Percentiles rank a stretch among this genome's conserved stretches.
phyloP scores from a whole-genome alignment of 1,140 invertebrate genomes.

The Bombus consobrinus region DNA sequence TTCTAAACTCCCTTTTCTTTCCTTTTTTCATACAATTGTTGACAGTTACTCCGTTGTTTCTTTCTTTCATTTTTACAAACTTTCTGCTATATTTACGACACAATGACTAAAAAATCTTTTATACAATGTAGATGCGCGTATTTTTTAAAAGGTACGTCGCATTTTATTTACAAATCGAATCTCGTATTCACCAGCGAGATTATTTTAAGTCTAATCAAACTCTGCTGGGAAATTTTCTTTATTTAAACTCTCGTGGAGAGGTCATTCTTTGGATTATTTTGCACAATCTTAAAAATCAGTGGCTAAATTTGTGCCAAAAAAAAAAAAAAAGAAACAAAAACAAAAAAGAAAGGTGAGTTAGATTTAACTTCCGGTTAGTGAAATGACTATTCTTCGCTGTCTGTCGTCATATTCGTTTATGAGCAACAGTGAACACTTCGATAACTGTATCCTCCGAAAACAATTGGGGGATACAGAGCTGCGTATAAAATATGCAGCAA shows the following conservation, averaged over 20 bases:
- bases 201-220: constrained; percentile 6
- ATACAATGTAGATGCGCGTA: constrained; percentile 44
- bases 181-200: constrained; percentile 31
- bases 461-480: constrained; percentile 60
- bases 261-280: constrained; percentile 67
- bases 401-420: constrained; percentile 64
- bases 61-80: constrained; percentile 25
- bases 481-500: constrained; percentile 72
- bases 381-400: constrained; percentile 65
- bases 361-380: constrained; percentile 31
- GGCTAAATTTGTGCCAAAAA: constrained; percentile 56
- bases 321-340: constrained; percentile 4
- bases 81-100: constrained; percentile 38
- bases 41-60: constrained; percentile 34
- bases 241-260: constrained; percentile 60
- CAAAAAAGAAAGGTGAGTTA: constrained; percentile 15
- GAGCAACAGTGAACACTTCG: constrained; percentile 75
- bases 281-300: constrained; percentile 60
- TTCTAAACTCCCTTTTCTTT: neutral
- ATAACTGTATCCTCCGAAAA: constrained; percentile 65
- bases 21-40: constrained; percentile 60
- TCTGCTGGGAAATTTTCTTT: constrained; percentile 40
- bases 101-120: constrained; percentile 54
- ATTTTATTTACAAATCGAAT: constrained; percentile 50
- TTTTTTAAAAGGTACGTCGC: constrained; percentile 43